Evolutionary conservation across 2,113 vertebrate species (phyloP), one percentile per base, ranked within the genome.

Genomic region (Aphyosemion australe): DNA sequence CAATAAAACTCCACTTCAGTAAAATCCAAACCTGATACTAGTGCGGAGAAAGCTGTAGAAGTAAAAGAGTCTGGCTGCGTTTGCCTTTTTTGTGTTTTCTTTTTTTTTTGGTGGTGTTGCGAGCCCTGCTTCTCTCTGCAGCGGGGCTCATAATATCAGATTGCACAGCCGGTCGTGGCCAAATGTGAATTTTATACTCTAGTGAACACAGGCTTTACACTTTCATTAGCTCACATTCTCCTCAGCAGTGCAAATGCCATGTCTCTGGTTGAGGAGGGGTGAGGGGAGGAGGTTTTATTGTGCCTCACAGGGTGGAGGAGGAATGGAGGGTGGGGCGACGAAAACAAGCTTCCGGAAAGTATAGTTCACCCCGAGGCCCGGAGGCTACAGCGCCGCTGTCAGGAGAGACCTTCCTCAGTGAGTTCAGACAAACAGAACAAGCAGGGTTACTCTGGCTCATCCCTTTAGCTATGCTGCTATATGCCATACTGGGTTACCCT

Each of bases 201-300:
- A 85, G 76, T 91, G 89, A 94, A 90, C 90, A 83, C 88, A 89
- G 92, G 89, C 90, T 89, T 93, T 92, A 88, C 90, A 91, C 89
- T 92, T 94, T 94, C 93, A 94, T 95, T 93, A 94, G 93, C 90
- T 93, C 93, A 88, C 90, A 93, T 93, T 92, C 90, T 91, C 85
- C 79, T 88, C 91, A 93, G 89, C 89, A 78, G 93, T 90, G 93
- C 91, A 76, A 83, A 86, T 90, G 91, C 86, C 88, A 84, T 90
- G 89, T 90, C 91, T 86, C 82, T 75, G 88, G 83, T 80, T 71
- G 20, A 52, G 77, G 75, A 47, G 47, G 54, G 43, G 63, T n/a
- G 21, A 15, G 65, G 12, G 50, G 57, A 10, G 15, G 45, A 46
- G 49, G 56, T 79, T 50, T 87, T 80, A 91, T 84, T 91, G 82